A percentile compares a stretch with the other conserved stretches of the same genome.
These are phyloP conservation scores for Malacoraja senta DNA, from an alignment of 2,797 vertebrate species.

Conservation along the genomic window DNA sequence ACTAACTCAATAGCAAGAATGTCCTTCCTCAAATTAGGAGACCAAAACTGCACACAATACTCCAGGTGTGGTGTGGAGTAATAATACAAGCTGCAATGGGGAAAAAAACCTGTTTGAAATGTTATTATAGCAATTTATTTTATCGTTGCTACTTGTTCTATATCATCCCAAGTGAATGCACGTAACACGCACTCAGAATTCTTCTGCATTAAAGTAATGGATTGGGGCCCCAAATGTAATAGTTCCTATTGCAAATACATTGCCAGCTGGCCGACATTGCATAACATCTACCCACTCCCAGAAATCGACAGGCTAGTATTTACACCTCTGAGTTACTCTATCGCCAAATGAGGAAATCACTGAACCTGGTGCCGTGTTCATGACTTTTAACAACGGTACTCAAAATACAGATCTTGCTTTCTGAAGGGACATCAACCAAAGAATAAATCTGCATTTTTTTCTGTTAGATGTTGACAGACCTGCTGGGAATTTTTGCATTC, in stretches of 20 bases:
- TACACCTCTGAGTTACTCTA: not conserved
- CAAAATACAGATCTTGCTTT: not conserved
- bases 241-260: no score
- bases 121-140: not conserved
- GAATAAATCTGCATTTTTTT: no score
- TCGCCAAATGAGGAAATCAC: not conserved
- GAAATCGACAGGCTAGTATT: not conserved
- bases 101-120: no score
- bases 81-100: no score
- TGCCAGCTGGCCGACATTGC: not conserved
- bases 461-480: not conserved
- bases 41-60: no score
- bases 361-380: not conserved
- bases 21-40: no score
- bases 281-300: not conserved
- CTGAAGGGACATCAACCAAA: not conserved
- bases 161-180: not conserved
- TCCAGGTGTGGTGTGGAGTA: no score
- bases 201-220: not conserved
- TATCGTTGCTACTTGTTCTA: not conserved
- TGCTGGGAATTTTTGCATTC: not conserved
- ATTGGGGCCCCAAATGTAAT: not conserved
- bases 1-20: no score
- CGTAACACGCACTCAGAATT: not conserved
- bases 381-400: not conserved